Percentiles rank a stretch among this genome's conserved stretches.
Conservation (phyloP, 1,140 invertebrate genomes). For the Tachypleus tridentatus region DNA sequence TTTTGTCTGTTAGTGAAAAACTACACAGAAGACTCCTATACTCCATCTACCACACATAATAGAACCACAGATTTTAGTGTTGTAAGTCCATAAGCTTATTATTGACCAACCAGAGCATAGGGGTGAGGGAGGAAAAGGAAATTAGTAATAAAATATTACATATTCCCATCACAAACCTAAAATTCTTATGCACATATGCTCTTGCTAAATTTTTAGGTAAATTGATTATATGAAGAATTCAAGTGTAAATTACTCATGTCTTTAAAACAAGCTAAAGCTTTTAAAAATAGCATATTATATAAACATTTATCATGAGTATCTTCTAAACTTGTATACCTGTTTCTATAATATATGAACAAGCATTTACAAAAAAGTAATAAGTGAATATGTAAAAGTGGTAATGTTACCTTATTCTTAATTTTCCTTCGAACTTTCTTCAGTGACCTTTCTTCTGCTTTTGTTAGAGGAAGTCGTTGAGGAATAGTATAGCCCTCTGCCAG, state of each 20-base stretch:
- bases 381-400: not conserved
- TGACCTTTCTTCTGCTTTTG: conserved; percentile 94
- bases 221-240: not conserved
- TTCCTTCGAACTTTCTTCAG: conserved; percentile 96
- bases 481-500: conserved; percentile 91
- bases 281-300: not conserved
- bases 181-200: too few relatives aligned
- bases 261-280: not conserved
- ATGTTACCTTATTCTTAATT: conserved; percentile 92
- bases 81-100: too few relatives aligned
- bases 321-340: not conserved
- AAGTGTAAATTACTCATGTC: too few relatives aligned
- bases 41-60: too few relatives aligned
- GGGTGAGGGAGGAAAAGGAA: too few relatives aligned
- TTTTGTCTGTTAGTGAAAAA: too few relatives aligned
- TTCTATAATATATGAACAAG: not conserved
- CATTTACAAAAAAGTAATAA: not conserved
- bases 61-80: too few relatives aligned
- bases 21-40: too few relatives aligned
- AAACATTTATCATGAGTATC: not conserved
- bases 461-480: conserved; percentile 82
- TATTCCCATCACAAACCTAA: too few relatives aligned
- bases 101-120: too few relatives aligned
- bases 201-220: not conserved
- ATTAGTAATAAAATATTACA: too few relatives aligned